Percentiles rank a stretch among this genome's conserved stretches.
These are phyloP conservation scores for Epicauta chinensis DNA, from an alignment of 1,140 invertebrate species.

Conservation along the genomic window DNA sequence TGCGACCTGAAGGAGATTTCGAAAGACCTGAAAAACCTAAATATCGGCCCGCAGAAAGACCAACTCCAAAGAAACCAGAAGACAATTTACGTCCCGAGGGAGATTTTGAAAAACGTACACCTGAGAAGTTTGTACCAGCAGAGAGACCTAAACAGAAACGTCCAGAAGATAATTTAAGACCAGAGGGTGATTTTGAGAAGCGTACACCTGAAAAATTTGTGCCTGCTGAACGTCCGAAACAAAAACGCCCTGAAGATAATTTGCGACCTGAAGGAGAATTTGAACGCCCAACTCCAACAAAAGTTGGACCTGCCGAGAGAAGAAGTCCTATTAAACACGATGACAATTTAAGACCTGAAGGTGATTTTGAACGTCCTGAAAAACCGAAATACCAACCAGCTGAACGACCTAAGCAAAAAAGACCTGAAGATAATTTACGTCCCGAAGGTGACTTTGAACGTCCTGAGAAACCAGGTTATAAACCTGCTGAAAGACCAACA, in stretches of 20 bases:
- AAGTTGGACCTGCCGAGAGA: constrained; percentile 41
- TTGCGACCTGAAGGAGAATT: constrained; percentile 54
- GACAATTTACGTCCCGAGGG: constrained; percentile 56
- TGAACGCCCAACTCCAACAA: constrained; percentile 48
- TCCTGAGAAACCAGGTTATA: constrained; percentile 43
- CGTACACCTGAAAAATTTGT: constrained; percentile 28
- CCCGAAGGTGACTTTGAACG: constrained; percentile 53
- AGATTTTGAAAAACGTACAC: constrained; percentile 52
- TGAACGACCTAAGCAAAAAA: constrained; percentile 44
- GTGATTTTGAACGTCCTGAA: constrained; percentile 49
- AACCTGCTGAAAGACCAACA: constrained; percentile 49
- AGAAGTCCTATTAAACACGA: constrained; percentile 42
- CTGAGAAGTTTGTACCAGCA: constrained; percentile 39
- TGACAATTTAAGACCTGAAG: constrained; percentile 53
- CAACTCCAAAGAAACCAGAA: constrained; percentile 47
- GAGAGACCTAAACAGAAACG: constrained; percentile 47
- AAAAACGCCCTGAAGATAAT: constrained; percentile 41
- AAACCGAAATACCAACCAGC: constrained; percentile 43
- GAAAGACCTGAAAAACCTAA: constrained; percentile 47
- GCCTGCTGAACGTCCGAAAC: constrained; percentile 43
- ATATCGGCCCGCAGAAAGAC: constrained; percentile 50
- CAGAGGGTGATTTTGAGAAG: constrained; percentile 53
- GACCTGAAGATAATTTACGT: constrained; percentile 47
- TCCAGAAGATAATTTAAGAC: constrained; percentile 56
- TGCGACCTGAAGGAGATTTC: constrained; percentile 56